These are phyloP conservation scores for Bruchidius siliquastri DNA, from an alignment of 2,888 invertebrate genomes.

Conservation along the genomic window DNA sequence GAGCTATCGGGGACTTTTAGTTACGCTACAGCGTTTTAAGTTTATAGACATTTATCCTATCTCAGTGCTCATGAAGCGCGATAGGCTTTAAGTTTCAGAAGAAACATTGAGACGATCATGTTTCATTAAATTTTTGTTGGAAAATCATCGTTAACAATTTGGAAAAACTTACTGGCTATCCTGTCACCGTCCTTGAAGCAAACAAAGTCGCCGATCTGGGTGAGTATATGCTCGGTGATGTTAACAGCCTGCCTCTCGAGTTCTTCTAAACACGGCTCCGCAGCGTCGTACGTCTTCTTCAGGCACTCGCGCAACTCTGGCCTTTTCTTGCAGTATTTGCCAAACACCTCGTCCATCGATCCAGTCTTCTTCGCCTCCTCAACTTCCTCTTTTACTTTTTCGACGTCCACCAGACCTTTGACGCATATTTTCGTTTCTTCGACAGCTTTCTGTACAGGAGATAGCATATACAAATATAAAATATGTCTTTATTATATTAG, in stretches of 20 bases:
- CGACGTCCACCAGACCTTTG: constrained; percentile 54
- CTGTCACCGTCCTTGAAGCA: constrained; percentile 56
- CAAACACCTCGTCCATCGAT: constrained; percentile 53
- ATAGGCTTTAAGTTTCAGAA: too few relatives aligned
- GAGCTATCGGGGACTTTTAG: too few relatives aligned
- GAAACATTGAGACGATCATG: too few relatives aligned
- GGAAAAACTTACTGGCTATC: constrained; percentile 50
- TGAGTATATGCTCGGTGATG: constrained; percentile 47
- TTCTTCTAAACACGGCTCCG: constrained; percentile 49
- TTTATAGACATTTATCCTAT: too few relatives aligned
- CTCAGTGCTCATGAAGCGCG: too few relatives aligned
- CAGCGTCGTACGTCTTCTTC: constrained; percentile 41
- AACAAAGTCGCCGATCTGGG: constrained; percentile 49
- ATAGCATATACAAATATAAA: too few relatives aligned
- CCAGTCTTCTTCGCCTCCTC: constrained; percentile 52
- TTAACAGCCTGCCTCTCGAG: constrained; percentile 46
- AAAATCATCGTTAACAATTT: too few relatives aligned
- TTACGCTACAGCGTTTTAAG: too few relatives aligned
- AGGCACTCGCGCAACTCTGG: constrained; percentile 47
- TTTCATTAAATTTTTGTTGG: too few relatives aligned
- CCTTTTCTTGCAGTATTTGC: constrained; percentile 51
- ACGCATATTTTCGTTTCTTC: constrained; percentile 54
- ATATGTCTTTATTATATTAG: too few relatives aligned
- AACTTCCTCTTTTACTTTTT: constrained; percentile 53
- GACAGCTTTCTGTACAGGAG: constrained; percentile 21